Conservation (phyloP, 2,113 vertebrate species). For the Pseudolaguvia tuberculata region DNA sequence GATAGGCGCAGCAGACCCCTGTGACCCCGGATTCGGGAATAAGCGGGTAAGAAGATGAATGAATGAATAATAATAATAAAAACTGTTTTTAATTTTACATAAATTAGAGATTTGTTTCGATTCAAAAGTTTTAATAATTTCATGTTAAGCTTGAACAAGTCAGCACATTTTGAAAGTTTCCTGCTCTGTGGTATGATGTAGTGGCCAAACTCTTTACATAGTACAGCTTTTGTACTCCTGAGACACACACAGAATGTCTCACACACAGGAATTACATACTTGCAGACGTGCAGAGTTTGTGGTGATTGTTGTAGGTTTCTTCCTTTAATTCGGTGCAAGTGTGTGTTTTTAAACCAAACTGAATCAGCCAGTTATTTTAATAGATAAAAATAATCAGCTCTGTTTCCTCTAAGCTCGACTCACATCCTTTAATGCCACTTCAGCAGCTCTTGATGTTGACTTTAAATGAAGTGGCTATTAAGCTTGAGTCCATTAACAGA, state of each 20-base stretch:
- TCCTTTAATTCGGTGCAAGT: background rate
- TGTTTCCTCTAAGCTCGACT: background rate
- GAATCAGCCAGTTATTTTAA: background rate
- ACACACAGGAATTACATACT: too few relatives aligned
- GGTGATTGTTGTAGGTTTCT: background rate
- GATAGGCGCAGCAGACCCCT: too few relatives aligned
- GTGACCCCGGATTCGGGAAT: too few relatives aligned
- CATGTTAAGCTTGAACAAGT: too few relatives aligned
- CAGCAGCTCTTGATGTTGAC: constrained; percentile 20
- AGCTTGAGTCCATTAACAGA: background rate
- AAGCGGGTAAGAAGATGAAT: too few relatives aligned
- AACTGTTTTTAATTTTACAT: too few relatives aligned
- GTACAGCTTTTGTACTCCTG: background rate
- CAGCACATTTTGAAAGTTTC: background rate
- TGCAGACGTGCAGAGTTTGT: too few relatives aligned
- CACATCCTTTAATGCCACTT: background rate
- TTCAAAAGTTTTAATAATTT: too few relatives aligned
- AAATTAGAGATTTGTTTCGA: too few relatives aligned
- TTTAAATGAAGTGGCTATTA: constrained; percentile 28
- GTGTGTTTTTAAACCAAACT: background rate
- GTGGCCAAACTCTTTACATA: background rate
- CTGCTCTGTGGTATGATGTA: background rate
- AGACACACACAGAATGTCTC: background rate
- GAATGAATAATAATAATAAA: too few relatives aligned
- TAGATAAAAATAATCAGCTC: background rate